phyloP scores from a whole-genome alignment of 2,797 vertebrate species.

The Falco columbarius region DNA sequence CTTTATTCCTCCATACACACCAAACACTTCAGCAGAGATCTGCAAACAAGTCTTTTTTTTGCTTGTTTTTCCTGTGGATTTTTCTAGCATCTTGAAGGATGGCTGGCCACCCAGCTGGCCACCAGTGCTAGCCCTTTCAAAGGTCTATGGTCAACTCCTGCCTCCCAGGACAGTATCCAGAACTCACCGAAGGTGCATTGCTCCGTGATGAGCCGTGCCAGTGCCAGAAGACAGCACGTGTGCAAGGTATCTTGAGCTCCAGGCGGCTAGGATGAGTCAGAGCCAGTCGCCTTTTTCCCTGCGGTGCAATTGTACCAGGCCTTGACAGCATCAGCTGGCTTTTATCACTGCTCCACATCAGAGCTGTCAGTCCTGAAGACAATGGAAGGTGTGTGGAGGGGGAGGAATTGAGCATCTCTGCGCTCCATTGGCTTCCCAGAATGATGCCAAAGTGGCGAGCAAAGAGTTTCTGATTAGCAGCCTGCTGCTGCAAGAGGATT shows the following conservation, averaged over 20 bases:
- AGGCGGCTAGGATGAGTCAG: slow-evolving; percentile 50
- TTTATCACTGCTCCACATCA: slow-evolving; percentile 54
- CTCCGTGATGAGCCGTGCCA: not conserved
- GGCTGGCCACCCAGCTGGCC: not conserved
- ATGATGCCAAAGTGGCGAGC: slow-evolving; percentile 40
- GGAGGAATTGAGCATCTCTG: slow-evolving; percentile 61
- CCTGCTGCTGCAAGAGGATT: slow-evolving; percentile 51
- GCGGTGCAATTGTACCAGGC: slow-evolving; percentile 44
- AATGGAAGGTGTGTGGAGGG: slow-evolving; percentile 65
- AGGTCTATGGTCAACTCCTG: not conserved
- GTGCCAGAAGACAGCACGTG: not conserved
- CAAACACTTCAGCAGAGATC: not conserved
- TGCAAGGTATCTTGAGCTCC: not conserved
- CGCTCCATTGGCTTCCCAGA: slow-evolving; percentile 8
- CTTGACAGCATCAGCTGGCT: slow-evolving; percentile 69
- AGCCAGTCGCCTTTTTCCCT: slow-evolving; percentile 64
- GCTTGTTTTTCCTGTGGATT: not conserved
- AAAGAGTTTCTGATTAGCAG: slow-evolving; percentile 52
- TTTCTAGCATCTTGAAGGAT: not conserved
- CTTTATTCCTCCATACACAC: not conserved
- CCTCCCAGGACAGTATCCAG: not conserved
- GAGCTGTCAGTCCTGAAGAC: slow-evolving; percentile 65
- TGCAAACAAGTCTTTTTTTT: accelerated
- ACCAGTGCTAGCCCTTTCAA: not conserved
- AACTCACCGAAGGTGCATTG: accelerated